These are phyloP conservation scores for Caenorhabditis latens DNA, from an alignment of 1,140 invertebrate genomes.

Conservation along the genomic window DNA sequence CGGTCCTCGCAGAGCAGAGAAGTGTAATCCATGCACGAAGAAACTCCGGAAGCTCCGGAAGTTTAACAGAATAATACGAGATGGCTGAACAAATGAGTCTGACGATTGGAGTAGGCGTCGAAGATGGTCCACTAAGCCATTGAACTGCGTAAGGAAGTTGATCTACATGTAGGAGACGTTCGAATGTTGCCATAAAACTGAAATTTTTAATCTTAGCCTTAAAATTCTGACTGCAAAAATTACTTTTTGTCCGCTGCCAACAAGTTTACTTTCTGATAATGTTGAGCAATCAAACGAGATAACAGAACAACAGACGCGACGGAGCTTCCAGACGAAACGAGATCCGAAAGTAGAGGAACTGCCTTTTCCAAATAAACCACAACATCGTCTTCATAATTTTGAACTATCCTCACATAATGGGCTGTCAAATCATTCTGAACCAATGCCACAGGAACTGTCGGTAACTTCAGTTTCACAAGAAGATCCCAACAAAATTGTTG, in stretches of 20 bases:
- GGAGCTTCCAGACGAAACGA: constrained; percentile 51
- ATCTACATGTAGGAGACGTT: constrained; percentile 61
- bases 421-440: constrained; percentile 61
- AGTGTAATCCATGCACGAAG: constrained; percentile 59
- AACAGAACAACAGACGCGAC: constrained; percentile 55
- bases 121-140: constrained; percentile 60
- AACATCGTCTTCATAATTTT: constrained; percentile 37
- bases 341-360: constrained; percentile 52
- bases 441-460: not conserved
- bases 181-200: constrained; percentile 64
- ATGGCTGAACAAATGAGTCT: constrained; percentile 60
- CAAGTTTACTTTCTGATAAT: constrained; percentile 53
- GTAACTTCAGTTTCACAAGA: constrained; percentile 63
- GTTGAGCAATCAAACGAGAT: constrained; percentile 40
- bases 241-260: constrained; percentile 51
- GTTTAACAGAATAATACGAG: constrained; percentile 46
- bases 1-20: constrained; percentile 40
- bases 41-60: constrained; percentile 9
- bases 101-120: constrained; percentile 60
- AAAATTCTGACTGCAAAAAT: not conserved
- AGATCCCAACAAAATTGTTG: constrained; percentile 66
- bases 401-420: constrained; percentile 56
- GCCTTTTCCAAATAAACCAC: constrained; percentile 48
- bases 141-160: constrained; percentile 62
- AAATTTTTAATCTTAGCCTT: not conserved